These are phyloP conservation scores for Bambusicola thoracicus DNA, from an alignment of 2,113 vertebrate species.

Conservation along the genomic window DNA sequence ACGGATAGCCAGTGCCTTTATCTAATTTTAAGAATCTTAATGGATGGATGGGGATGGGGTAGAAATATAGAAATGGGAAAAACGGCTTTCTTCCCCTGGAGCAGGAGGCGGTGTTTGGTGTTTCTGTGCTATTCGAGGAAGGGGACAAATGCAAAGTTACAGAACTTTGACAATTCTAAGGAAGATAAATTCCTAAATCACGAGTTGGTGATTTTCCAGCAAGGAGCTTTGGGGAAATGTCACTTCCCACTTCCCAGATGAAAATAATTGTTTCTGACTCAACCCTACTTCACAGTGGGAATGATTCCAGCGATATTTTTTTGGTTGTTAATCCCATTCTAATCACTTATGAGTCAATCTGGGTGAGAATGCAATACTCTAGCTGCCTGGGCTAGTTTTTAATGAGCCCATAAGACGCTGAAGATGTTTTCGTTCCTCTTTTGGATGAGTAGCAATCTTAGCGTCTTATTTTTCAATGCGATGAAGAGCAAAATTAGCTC, in stretches of 20 bases:
- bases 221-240: background rate
- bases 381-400: conserved; percentile 50
- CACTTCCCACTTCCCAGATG: conserved; percentile 14
- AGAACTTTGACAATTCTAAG: background rate
- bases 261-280: conserved; percentile 57
- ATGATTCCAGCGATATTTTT: background rate
- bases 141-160: accelerated
- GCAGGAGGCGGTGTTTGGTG: accelerated
- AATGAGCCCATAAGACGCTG: background rate
- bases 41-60: accelerated
- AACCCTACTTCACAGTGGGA: conserved; percentile 6
- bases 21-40: background rate
- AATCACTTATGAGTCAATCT: conserved; percentile 46
- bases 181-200: accelerated
- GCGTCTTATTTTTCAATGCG: background rate
- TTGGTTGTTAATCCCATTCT: conserved; percentile 33
- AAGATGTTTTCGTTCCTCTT: conserved; percentile 2
- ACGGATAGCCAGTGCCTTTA: background rate
- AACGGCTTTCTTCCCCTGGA: background rate
- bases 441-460: background rate
- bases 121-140: background rate
- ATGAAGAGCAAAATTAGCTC: background rate
- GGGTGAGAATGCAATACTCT: conserved; percentile 9
- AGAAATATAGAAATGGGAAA: background rate
- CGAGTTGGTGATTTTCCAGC: background rate